These are phyloP conservation scores for roundworm (Caenorhabditis elegans) DNA, from an alignment of 1,140 invertebrate species.

Conservation along the genomic window DNA sequence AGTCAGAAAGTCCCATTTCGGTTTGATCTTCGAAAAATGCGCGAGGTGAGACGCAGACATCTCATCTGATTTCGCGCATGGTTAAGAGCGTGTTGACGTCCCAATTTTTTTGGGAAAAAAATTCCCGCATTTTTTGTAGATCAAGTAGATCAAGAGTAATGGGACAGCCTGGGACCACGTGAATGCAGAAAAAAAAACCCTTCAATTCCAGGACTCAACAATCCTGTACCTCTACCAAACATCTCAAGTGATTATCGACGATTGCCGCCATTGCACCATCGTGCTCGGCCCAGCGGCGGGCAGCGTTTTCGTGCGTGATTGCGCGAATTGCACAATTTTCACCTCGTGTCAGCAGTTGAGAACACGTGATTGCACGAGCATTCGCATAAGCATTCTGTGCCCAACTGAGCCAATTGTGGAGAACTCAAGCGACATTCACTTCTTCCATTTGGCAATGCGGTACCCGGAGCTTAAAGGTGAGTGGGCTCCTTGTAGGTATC, in stretches of 20 bases:
- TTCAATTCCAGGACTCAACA: neutral
- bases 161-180: no score
- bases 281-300: neutral
- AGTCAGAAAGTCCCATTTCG: no score
- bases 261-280: slow-evolving; percentile 1
- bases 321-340: neutral
- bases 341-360: neutral
- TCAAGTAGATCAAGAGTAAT: no score
- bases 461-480: neutral
- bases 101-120: no score
- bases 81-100: no score
- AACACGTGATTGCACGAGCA: neutral
- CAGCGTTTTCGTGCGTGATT: slow-evolving; percentile 16
- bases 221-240: neutral
- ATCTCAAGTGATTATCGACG: neutral
- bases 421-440: neutral
- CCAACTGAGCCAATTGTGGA: neutral
- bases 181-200: no score
- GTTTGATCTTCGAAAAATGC: no score
- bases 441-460: neutral
- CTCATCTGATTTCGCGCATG: no score
- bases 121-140: no score
- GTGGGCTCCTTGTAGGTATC: no score
- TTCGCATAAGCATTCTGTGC: neutral
- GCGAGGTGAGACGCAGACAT: no score